Evolutionary conservation across 1,140 invertebrate genomes (phyloP), one percentile per base, ranked within the genome.

Genomic region (Formica selysi): DNA sequence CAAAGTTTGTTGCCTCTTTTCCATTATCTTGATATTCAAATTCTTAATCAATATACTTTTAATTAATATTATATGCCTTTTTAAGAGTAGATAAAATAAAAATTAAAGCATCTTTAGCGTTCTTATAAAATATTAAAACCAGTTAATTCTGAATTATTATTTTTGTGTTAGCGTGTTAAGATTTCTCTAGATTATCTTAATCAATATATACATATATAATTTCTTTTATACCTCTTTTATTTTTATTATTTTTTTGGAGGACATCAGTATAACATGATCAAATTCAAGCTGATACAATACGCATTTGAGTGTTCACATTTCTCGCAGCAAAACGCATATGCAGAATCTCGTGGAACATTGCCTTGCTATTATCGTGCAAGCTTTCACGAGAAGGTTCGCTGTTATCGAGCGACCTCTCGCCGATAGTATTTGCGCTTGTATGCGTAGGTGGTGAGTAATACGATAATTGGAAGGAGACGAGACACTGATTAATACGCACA

Each of bases 401-500:
- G 19, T 76, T 81, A 62, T 76, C 67, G n/a, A 67, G 1, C 57
- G 68, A 86, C 67, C 65, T 85, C 71, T 70, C 67, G 19, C 38
- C 67, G 51, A 74, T 84, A 59, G 36, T 51, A 76, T 76, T 86
- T 65, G 70, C 32, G 13, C 16, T 59, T 29, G 62, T 57, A n/a
- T 48, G 36, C 71, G 80, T 85, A 76, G 48, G 68, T 85, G 38
- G 67, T 51, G 61, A 61, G 48, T 85, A 68, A 85, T 76, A 65
- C 48, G 81, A 85, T 86, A 86, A 86, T 83, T 65, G 59, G 78
- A 48, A 41, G 16, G 67, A 71, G 51, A 76, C 38, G 67, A 51
- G 67, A 44, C 41, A 41, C 67, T 68, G 85, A 86, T 86, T 86
- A 86, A 81, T 86, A 48, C 44, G 62, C 51, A 41, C 26, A 78